Base-by-base conservation (phyloP, 1,140 invertebrate genomes). In the Glomeris maerens region DNA sequence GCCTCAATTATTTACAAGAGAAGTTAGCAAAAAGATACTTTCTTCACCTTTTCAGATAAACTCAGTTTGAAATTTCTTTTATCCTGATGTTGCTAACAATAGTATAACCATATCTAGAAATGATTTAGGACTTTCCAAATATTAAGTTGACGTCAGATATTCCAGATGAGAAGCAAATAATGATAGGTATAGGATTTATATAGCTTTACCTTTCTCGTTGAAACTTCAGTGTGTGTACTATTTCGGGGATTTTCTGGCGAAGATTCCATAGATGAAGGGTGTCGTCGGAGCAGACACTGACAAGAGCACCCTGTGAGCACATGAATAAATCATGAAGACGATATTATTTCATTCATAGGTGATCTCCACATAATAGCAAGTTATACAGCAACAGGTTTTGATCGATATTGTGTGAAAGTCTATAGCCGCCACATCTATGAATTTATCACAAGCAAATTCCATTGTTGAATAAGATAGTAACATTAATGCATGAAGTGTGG, bases 201-300 rank as follows among this genome's bases (percentile, higher is more conserved):
- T 13, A n/a, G 14, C 13, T 53, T 48, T 71, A 94, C 90, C 83
- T 84, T 77, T 98, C 93, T 66, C 89, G 78, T 68, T 94, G 86
- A 71, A 98, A 97, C 71, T 95, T 94, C 60, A 97, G 78, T 57
- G 85, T 86, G 70, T 97, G 91, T 52, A 94, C 83, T 61, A 97
- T 79, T 68, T 93, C 90, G 36, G 92, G 91, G 55, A 76, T 77
- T 73, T 96, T 96, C 72, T 94, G 90, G 54, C 89, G 75, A 70
- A 93, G 91, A 74, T 88, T 96, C 95, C 95, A 98, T 54, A 98
- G 75, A 71, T 98, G 92, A 42, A 99, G 68, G 55, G 79, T 83
- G 69, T 98, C 91, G 70, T 98, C 93, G 2, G 86, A 80, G 40
- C 91, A 94, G 48, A 87, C 86, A 2, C 90, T 91, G 49, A 98